Percentiles rank a stretch among this genome's conserved stretches.
These are phyloP conservation scores for Hypomesus transpacificus DNA, from an alignment of 2,113 vertebrate species.

Conservation along the genomic window DNA sequence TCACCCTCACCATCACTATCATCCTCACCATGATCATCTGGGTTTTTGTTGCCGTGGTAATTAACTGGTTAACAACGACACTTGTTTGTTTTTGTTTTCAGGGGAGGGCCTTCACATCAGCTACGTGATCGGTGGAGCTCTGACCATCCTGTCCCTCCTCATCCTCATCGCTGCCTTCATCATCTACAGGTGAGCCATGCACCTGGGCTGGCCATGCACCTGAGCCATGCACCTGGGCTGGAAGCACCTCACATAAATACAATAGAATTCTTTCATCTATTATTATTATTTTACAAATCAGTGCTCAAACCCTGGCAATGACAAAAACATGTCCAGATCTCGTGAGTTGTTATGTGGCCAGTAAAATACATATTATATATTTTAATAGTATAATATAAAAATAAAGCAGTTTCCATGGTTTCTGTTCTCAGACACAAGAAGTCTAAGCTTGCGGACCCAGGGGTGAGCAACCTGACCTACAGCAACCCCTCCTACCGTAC, in stretches of 20 bases:
- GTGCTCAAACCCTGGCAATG: too few species aligned
- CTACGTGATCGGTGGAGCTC: slow-evolving; percentile 88
- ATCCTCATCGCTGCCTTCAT: slow-evolving; percentile 86
- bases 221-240: slow-evolving; percentile 39
- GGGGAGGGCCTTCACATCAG: slow-evolving; percentile 91
- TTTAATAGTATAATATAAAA: too few species aligned
- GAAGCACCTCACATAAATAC: too few species aligned
- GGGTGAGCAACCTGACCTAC: slow-evolving; percentile 92
- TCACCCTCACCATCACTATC: background rate
- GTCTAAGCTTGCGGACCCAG: slow-evolving; percentile 89
- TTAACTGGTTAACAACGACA: background rate
- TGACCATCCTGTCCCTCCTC: slow-evolving; percentile 87
- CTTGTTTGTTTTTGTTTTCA: slow-evolving; percentile 50
- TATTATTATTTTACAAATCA: too few species aligned
- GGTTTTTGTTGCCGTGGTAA: background rate
- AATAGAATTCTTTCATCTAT: too few species aligned
- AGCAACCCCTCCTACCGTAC: slow-evolving; percentile 97
- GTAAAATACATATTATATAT: too few species aligned
- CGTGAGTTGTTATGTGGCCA: too few species aligned
- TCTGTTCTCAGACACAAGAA: slow-evolving; percentile 83
- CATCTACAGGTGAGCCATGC: slow-evolving; percentile 82
- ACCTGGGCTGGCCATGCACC: too few species aligned
- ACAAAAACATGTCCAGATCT: too few species aligned
- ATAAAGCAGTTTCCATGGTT: background rate
- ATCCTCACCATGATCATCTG: background rate